A percentile compares a stretch with the other conserved stretches of the same genome.
Conservation (phyloP, 2,888 invertebrate species). For the Camptogramma bilineatum region DNA sequence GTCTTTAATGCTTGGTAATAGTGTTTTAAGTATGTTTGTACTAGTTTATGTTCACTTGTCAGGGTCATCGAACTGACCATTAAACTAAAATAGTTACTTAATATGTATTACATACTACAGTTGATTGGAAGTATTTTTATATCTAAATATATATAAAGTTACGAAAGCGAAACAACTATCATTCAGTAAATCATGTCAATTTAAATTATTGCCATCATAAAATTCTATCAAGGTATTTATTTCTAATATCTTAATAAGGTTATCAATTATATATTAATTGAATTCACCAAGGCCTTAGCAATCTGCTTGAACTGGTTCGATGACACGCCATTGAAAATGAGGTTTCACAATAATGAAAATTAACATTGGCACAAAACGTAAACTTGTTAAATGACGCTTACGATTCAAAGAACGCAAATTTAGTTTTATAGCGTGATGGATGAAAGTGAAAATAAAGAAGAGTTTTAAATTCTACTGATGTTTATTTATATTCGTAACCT, state of each 20-base stretch:
- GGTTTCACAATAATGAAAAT: slow-evolving; percentile 23
- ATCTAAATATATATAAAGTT: neutral
- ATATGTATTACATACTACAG: neutral
- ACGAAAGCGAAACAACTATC: slow-evolving; percentile 5
- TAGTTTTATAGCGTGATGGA: neutral
- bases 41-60: too few species aligned
- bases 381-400: slow-evolving; percentile 2
- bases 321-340: slow-evolving; percentile 21
- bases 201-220: neutral
- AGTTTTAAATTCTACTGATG: neutral
- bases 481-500: slow-evolving; percentile 3
- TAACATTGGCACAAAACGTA: slow-evolving; percentile 20
- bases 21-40: too few species aligned
- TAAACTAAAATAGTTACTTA: too few species aligned
- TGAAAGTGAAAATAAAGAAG: slow-evolving; percentile 4
- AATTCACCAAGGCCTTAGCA: slow-evolving; percentile 36
- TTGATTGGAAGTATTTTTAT: neutral
- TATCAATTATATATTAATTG: slow-evolving; percentile 30
- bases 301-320: slow-evolving; percentile 25
- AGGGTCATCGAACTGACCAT: neutral
- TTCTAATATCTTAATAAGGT: slow-evolving; percentile 35
- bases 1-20: neutral
- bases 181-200: neutral
- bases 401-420: neutral
- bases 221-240: slow-evolving; percentile 29